Base-by-base conservation (phyloP, 2,888 invertebrate genomes). In the Drosophila niveifrons region DNA sequence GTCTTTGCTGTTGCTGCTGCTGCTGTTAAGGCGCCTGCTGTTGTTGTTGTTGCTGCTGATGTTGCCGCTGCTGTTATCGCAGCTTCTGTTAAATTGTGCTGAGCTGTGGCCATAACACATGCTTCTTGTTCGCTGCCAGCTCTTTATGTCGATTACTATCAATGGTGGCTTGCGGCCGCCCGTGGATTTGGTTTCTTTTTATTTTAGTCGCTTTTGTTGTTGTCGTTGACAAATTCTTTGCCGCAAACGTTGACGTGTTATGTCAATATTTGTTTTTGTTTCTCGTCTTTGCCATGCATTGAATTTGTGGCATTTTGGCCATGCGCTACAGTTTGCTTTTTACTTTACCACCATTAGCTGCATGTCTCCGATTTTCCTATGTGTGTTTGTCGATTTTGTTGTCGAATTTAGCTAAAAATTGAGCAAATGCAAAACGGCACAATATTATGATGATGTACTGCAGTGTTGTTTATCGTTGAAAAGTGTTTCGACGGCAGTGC, bases 71-170 rank as follows among this genome's bases (percentile, higher is more conserved):
- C 66, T 31, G 47, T 67, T 72, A 62, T 67, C 63, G 52, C 51
- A 51, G 63, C 46, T 65, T 34, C 34, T 34, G 34, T 36, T 36
- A n/a, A 8, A 31, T 70, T 73, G 63, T 67, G 61, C 69, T 81
- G 70, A 28, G 66, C 66, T 62, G 89, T 88, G 82, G 90, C 89
- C 89, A 89, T 89, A 65, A 89, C 89, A 90, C 88, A 88, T 90
- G 41, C 76, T 76, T 76, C 48, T 78, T 11, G 51, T 53, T 28
- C 2, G 41, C 39, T 48, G 23, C 41, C 31, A 48, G 57, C 13
- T 34, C 13, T 10, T 3, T 41, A 17, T 55, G 18, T 44, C 46
- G 28, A 62, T 64, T 50, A 17, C 41, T 48, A 15, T 41, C 36
- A 44, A 36, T 46, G 47, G 10, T 47, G 36, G 48, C 58, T 48